Conservation (phyloP, 2,113 vertebrate species). For the Hoplias malabaricus region DNA sequence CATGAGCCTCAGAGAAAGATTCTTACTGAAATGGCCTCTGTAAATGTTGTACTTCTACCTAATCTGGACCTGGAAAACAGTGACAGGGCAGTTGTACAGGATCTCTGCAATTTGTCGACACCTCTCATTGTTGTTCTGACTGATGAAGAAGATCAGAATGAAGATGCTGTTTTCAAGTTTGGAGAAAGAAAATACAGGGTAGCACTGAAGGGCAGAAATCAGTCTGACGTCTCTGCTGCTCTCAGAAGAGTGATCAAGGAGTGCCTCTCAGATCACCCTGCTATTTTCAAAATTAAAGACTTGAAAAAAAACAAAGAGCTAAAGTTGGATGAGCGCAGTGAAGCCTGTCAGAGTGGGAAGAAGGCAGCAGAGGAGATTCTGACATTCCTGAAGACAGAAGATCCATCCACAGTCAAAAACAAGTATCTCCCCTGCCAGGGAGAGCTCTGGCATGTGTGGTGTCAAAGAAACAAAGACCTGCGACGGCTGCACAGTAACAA, state of each 20-base stretch:
- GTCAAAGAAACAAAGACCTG: conserved; percentile 37
- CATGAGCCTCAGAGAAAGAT: too few species aligned
- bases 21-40: too few species aligned
- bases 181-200: not conserved
- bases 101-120: too few species aligned
- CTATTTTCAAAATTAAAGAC: not conserved
- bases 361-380: not conserved
- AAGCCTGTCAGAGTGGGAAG: not conserved
- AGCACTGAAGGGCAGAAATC: not conserved
- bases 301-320: not conserved
- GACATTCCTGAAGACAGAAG: not conserved
- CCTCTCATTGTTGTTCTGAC: too few species aligned
- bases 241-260: conserved; percentile 37
- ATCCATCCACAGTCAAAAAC: conserved; percentile 20
- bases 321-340: conserved; percentile 1
- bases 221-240: not conserved
- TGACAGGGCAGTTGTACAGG: too few species aligned
- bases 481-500: conserved; percentile 57
- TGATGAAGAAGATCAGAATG: conserved; percentile 37
- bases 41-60: too few species aligned
- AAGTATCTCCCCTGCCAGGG: conserved; percentile 24
- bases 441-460: conserved; percentile 38
- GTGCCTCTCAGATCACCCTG: not conserved
- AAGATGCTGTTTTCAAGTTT: not conserved
- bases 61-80: too few species aligned